Evolutionary conservation across 2,797 vertebrate genomes (phyloP), one percentile per base, ranked within the genome.

Genomic region (Gila robusta): DNA sequence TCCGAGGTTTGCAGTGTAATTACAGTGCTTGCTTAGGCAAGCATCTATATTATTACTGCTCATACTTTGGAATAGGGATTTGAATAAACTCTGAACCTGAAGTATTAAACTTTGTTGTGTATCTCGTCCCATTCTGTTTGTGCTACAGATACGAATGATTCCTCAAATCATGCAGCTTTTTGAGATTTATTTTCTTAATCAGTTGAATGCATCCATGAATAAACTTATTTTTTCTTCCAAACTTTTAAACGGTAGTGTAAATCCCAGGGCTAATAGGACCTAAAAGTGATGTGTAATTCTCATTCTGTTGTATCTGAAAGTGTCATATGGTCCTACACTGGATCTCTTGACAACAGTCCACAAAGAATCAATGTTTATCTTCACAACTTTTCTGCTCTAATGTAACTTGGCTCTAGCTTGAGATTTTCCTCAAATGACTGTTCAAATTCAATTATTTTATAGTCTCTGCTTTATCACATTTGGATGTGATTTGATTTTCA

Each of bases 21-120:
- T 84, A 47, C 59, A 64, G 74, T 39, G 56, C 52, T 66, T 79
- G 44, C 66, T 37, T 79, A 83, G 49, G n/a, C 69, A 82, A 62
- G 81, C 54, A n/a, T 74, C 54, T 64, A 70, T 83, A n/a, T 83
- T 74, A 83, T 83, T 64, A 74, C 74, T 74, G 39, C 21, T 83
- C 81, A 83, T 83, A 73, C 54, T 83, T 74, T 64, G 39, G 81
- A 32, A 73, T 64, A 49, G 28, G 70, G 44, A 23, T 73, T 35
- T 59, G 2, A 74, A 16, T 41, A 74, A 74, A 83, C 54, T 32
- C 39, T 10, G 17, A 64, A 64, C 44, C 21, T 73, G 19, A 83
- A 83, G 56, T 47, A 73, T 82, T 59, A 62, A 32, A 62, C n/a
- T 41, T 32, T 44, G 37, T 83, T 83, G 26, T 47, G n/a, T n/a